phyloP scores from a whole-genome alignment of 2,888 invertebrate genomes.

The Silvanus unidentatus region DNA sequence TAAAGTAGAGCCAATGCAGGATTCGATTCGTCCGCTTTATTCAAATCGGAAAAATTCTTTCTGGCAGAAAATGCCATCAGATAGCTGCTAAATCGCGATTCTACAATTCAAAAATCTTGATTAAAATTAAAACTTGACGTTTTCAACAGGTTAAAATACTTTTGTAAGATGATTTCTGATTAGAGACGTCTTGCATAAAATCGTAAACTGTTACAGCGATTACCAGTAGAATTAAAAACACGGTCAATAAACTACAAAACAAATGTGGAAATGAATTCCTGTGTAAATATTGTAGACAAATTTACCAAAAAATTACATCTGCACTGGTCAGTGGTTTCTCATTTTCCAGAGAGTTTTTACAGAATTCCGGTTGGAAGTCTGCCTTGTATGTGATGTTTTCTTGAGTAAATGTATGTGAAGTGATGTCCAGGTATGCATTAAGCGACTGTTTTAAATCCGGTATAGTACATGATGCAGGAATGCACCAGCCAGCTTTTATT shows the following conservation, averaged over 20 bases:
- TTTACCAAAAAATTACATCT: conserved; percentile 43
- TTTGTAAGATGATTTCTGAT: no score
- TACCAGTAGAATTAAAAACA: conserved; percentile 33
- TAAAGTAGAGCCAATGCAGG: conserved; percentile 51
- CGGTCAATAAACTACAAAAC: conserved; percentile 34
- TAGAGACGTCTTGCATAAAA: conserved; percentile 8
- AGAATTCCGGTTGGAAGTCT: conserved; percentile 26
- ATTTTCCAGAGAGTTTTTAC: conserved; percentile 33
- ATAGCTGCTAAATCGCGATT: conserved; percentile 16
- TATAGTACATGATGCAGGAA: conserved; percentile 39
- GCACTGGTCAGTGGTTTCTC: conserved; percentile 28
- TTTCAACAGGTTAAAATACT: no score
- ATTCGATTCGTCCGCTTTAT: conserved; percentile 43
- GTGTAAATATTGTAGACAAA: neutral
- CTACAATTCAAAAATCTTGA: conserved; percentile 12
- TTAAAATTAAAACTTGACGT: no score
- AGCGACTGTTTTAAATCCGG: conserved; percentile 35
- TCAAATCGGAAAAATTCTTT: conserved; percentile 42
- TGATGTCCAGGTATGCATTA: conserved; percentile 31
- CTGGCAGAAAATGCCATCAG: conserved; percentile 38
- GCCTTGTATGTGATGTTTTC: conserved; percentile 33
- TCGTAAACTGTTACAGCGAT: conserved; percentile 41
- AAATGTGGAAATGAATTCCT: conserved; percentile 3
- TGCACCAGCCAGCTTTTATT: conserved; percentile 39
- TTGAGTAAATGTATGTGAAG: conserved; percentile 20